These are phyloP conservation scores for Pemphredon lugubris DNA, from an alignment of 2,888 invertebrate species.

Conservation along the genomic window DNA sequence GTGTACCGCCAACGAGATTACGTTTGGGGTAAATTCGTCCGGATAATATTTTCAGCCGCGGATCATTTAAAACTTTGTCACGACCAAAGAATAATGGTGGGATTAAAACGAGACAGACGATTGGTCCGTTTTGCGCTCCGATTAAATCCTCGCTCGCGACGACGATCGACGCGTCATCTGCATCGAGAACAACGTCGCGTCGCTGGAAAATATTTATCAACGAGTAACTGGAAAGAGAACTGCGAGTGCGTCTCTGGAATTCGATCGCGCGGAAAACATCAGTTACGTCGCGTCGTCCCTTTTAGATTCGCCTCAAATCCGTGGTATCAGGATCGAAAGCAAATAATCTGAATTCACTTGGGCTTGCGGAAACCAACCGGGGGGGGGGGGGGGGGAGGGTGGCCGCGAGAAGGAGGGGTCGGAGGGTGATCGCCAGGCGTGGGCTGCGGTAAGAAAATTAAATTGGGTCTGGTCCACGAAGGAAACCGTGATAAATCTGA, in stretches of 20 bases:
- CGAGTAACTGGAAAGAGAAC: too few species aligned
- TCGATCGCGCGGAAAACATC: conserved; percentile 5
- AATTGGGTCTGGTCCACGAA: conserved; percentile 71
- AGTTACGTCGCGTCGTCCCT: neutral
- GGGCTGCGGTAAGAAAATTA: conserved; percentile 70
- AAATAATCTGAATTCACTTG: conserved; percentile 40
- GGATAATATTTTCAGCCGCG: too few species aligned
- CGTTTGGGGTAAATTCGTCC: too few species aligned
- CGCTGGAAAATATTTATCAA: too few species aligned
- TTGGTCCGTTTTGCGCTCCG: too few species aligned
- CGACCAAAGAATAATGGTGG: too few species aligned
- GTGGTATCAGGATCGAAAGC: conserved; percentile 20
- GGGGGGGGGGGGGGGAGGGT: neutral
- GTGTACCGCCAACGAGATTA: too few species aligned
- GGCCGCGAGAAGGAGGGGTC: conserved; percentile 6
- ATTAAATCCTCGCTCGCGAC: too few species aligned
- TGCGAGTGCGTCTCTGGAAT: neutral
- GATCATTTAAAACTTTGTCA: too few species aligned
- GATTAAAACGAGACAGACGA: too few species aligned
- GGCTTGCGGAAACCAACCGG: neutral
- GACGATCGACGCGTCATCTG: too few species aligned
- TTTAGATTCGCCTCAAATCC: conserved; percentile 17
- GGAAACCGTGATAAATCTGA: conserved; percentile 76
- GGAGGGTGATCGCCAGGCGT: conserved; percentile 10
- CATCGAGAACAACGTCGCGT: too few species aligned